These are phyloP conservation scores for Barnardius zonarius DNA, from an alignment of 2,113 vertebrate genomes.

Conservation along the genomic window DNA sequence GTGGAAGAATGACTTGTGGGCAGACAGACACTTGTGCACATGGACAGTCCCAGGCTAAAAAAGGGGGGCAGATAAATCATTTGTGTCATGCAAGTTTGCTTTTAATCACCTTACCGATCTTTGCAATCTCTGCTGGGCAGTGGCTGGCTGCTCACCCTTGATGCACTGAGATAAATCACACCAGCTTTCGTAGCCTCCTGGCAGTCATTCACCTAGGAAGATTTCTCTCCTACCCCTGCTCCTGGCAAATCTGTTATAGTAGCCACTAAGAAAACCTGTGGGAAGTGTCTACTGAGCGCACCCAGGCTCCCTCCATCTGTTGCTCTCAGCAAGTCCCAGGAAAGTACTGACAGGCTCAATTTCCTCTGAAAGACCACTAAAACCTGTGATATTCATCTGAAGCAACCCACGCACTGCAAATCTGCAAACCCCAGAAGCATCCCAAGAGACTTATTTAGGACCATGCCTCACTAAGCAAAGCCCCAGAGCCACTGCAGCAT, in stretches of 20 bases:
- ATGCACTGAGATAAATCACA: not conserved
- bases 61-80: not conserved
- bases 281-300: not conserved
- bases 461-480: not conserved
- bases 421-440: not conserved
- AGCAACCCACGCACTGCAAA: not conserved
- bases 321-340: not conserved
- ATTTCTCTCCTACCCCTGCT: not conserved
- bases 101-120: not conserved
- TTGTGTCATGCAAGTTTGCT: not conserved
- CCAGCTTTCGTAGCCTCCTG: not conserved
- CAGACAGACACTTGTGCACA: conserved; percentile 4
- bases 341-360: not conserved
- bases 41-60: not conserved
- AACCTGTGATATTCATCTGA: not conserved
- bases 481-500: rapidly evolving
- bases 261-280: not conserved
- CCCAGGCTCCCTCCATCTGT: not conserved
- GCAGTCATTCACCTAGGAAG: not conserved
- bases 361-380: not conserved
- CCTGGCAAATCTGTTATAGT: not conserved
- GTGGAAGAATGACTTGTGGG: not conserved
- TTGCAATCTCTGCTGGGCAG: not conserved
- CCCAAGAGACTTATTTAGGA: not conserved
- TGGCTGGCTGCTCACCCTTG: not conserved